Evolutionary conservation across 2,888 invertebrate genomes (phyloP), one percentile per base, ranked within the genome.

Genomic region (Archaeoteleia sp.): DNA sequence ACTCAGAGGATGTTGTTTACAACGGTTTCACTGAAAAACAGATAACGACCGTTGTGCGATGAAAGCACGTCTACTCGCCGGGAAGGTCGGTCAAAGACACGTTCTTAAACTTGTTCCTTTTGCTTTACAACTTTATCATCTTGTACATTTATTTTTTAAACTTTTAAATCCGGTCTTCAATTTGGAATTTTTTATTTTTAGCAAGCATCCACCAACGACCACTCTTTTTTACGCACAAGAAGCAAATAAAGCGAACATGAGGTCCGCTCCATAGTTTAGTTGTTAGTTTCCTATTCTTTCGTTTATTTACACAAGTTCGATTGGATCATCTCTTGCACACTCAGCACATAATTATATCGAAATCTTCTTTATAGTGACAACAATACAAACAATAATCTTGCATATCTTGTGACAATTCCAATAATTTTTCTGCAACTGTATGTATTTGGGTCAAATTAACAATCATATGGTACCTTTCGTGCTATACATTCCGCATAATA

Each of bases 141-240:
- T n/a, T n/a, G n/a, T n/a, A n/a, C n/a, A n/a, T n/a, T n/a, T n/a
- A n/a, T n/a, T n/a, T n/a, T n/a, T n/a, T n/a, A n/a, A n/a, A n/a
- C n/a, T n/a, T n/a, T n/a, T n/a, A n/a, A n/a, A n/a, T n/a, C n/a
- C n/a, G n/a, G n/a, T n/a, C n/a, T n/a, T n/a, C n/a, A n/a, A n/a
- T n/a, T n/a, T n/a, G n/a, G n/a, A n/a, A n/a, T n/a, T n/a, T n/a
- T n/a, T n/a, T n/a, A n/a, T n/a, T n/a, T n/a, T n/a, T n/a, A n/a
- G n/a, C n/a, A n/a, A n/a, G n/a, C 42, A 42, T 42, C 42, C 42
- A 42, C 42, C 42, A 42, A n/a, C 42, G 8, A 20, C 23, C 23
- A 1, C 23, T 17, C n/a, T 10, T 17, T 2, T 42, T 42, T 23
- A 7, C 14, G 15, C 42, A 42, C 15, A 42, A 42, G 9, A 14